These are phyloP conservation scores for Phylloscopus whistleri DNA, from an alignment of 2,113 vertebrate species.

Conservation along the genomic window DNA sequence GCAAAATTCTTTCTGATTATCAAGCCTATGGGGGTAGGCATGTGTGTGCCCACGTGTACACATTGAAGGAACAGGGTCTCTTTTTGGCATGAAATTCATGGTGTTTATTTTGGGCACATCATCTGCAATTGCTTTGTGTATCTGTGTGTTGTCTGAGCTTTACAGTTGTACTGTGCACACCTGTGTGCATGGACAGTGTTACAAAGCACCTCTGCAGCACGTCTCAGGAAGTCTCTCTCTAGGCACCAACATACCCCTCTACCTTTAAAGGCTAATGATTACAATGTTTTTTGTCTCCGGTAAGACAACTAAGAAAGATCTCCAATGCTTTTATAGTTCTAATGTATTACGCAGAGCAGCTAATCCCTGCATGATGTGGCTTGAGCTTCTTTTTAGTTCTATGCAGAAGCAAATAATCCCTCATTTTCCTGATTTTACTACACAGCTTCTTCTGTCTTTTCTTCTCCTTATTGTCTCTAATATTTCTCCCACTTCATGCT, in stretches of 20 bases:
- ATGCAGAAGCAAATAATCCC: not conserved
- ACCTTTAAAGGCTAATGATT: not conserved
- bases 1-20: not conserved
- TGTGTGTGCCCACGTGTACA: fast-evolving
- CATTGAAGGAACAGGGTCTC: not conserved
- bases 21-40: fast-evolving
- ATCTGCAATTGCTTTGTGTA: not conserved
- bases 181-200: not conserved
- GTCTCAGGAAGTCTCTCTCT: not conserved
- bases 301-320: not conserved
- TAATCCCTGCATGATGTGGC: not conserved
- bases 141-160: not conserved
- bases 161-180: not conserved
- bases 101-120: not conserved
- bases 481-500: not conserved
- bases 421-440: not conserved
- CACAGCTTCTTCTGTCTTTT: not conserved
- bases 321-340: not conserved
- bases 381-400: not conserved
- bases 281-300: not conserved
- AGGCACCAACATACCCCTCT: not conserved
- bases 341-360: not conserved
- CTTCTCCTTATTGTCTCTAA: not conserved
- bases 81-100: not conserved
- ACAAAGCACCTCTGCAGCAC: not conserved